phyloP scores from a whole-genome alignment of 30 jellyfish, hydroid and myxozoan species.

The Rhopilema esculentum region DNA sequence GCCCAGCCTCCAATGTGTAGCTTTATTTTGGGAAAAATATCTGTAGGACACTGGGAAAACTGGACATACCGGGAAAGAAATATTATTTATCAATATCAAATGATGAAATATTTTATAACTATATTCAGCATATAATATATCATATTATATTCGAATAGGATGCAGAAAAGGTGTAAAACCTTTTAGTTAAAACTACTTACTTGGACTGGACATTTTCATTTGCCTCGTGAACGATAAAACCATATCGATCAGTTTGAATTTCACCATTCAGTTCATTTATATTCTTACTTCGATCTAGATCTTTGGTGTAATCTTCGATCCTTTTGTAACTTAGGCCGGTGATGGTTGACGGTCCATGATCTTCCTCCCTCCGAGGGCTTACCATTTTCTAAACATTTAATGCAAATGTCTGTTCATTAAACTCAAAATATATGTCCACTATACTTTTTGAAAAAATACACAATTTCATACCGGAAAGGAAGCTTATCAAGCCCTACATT shows the following conservation, averaged over 20 bases:
- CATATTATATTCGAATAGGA: too few relatives aligned
- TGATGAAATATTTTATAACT: too few relatives aligned
- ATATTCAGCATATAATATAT: too few relatives aligned
- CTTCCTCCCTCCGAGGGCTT: neutral
- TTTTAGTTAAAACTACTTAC: too few relatives aligned
- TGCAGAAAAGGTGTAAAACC: too few relatives aligned
- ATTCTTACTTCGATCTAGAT: slow-evolving; percentile 45
- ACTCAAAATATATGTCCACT: neutral
- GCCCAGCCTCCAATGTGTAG: too few relatives aligned
- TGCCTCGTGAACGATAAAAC: slow-evolving; percentile 68
- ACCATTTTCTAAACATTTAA: slow-evolving; percentile 7
- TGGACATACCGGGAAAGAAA: too few relatives aligned
- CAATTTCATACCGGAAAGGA: neutral
- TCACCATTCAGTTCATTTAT: slow-evolving; percentile 30
- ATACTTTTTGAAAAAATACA: neutral
- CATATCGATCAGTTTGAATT: slow-evolving; percentile 51
- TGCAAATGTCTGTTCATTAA: too few relatives aligned
- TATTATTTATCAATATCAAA: too few relatives aligned
- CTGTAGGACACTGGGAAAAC: too few relatives aligned
- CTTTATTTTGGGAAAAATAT: too few relatives aligned
- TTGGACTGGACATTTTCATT: slow-evolving; percentile 50
- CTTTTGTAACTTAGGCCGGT: slow-evolving; percentile 64
- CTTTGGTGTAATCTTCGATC: slow-evolving; percentile 62
- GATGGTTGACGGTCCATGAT: slow-evolving; percentile 4
- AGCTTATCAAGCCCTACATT: neutral